Conservation (phyloP, 2,113 vertebrate genomes). For the Lasiurus borealis region DNA sequence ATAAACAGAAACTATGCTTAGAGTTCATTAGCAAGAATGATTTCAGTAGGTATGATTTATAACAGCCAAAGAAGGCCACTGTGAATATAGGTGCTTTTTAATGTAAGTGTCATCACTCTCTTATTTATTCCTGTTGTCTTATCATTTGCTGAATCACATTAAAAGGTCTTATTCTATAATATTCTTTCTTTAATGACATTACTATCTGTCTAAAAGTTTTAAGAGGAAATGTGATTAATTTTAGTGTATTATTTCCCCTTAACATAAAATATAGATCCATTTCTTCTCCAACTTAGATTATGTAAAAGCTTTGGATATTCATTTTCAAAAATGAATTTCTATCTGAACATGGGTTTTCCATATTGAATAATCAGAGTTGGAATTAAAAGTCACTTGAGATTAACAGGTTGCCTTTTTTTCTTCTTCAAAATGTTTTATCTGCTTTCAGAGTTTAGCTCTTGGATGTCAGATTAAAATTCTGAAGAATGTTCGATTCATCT, state of each 20-base stretch:
- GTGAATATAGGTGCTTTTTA: conserved; percentile 75
- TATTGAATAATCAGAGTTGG: conserved; percentile 71
- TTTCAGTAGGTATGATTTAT: conserved; percentile 76
- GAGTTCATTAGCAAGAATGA: conserved; percentile 74
- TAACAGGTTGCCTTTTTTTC: conserved; percentile 53
- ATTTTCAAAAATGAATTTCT: conserved; percentile 69
- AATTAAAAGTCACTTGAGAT: conserved; percentile 79
- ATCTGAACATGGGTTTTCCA: conserved; percentile 64
- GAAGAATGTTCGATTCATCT: conserved; percentile 71
- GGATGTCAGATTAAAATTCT: conserved; percentile 80
- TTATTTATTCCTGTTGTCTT: conserved; percentile 74
- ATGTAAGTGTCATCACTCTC: conserved; percentile 71
- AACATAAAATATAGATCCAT: conserved; percentile 49
- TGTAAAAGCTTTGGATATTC: conserved; percentile 50
- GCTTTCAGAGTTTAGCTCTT: conserved; percentile 73
- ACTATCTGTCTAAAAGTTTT: conserved; percentile 9
- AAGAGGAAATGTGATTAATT: conserved; percentile 36
- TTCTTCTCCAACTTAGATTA: conserved; percentile 54
- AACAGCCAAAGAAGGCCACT: conserved; percentile 74
- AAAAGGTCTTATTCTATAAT: background rate
- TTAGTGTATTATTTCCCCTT: conserved; percentile 64
- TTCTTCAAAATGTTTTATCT: conserved; percentile 65
- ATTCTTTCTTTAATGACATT: conserved; percentile 51
- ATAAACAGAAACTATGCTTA: conserved; percentile 66
- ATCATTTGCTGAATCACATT: conserved; percentile 75